Evolutionary conservation across 2,113 vertebrate genomes (phyloP), one percentile per base, ranked within the genome.

Genomic region (Anarhynchus alexandrinus): DNA sequence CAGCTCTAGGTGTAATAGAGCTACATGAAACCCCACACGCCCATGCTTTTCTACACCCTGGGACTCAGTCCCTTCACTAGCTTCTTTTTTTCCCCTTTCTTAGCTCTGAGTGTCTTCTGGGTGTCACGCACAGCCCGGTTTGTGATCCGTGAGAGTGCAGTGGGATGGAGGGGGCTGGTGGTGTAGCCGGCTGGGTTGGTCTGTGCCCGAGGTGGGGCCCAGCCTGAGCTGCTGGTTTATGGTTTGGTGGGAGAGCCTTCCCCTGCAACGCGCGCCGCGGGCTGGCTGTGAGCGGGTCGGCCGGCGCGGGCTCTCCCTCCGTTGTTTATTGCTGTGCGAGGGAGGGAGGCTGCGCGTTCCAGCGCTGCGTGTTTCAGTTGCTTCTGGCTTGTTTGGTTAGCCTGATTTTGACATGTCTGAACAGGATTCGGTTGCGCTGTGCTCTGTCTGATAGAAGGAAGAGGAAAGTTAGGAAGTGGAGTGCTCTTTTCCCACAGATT

Each of bases 301-400:
- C 22, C 23, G 0, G 7, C 0, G 1, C 59, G 1, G 1, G 32
- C 66, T n/a, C 76, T 90, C 47, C 64, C 73, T 3, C 18, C 11
- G 2, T 40, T 43, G 57, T 38, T 92, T 62, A 8, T 10, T 26
- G 22, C 1, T 0, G 12, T 5, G 14, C 0, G 6, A 45, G 52
- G 38, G 45, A 82, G 69, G 30, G 62, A 73, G 40, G 34, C 70
- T 88, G 81, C 26, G 2, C 4, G 0, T 77, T 84, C 25, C 73
- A 43, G 64, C 19, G 4, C 34, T 11, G 57, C 2, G 2, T 29
- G 10, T 38, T 65, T 55, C 59, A 5, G 8, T 21, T 40, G 26
- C 58, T 43, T 43, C 65, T 83, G 72, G 21, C 57, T 58, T n/a
- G 12, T 36, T 91, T 64, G 77, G 40, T 73, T 15, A 61, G 73